These are phyloP conservation scores for Bolinopsis microptera DNA, from an alignment of 37 sponge, comb jelly and placozoan genomes.

Conservation along the genomic window DNA sequence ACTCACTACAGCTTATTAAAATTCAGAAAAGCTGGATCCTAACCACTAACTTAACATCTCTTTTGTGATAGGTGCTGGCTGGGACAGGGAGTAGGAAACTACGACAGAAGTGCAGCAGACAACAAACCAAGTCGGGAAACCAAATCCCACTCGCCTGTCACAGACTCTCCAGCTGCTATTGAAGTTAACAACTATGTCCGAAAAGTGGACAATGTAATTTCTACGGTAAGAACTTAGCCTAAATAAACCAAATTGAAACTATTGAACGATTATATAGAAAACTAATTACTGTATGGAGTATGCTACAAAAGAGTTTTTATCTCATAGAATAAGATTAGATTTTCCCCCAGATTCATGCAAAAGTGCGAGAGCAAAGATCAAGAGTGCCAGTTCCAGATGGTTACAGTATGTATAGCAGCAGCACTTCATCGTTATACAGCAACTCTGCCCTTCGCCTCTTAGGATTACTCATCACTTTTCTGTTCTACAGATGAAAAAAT, in stretches of 20 bases:
- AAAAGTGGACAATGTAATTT: not conserved
- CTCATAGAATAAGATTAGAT: too few species aligned
- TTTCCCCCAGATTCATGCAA: not conserved
- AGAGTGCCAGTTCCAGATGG: not conserved
- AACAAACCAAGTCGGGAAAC: not conserved
- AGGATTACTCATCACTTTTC: too few species aligned
- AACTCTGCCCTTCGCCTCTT: too few species aligned
- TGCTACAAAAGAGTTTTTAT: too few species aligned
- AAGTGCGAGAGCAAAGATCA: constrained; percentile 16
- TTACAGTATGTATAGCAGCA: not conserved
- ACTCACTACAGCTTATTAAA: too few species aligned
- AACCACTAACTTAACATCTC: too few species aligned
- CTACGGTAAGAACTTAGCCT: not conserved
- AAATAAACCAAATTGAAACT: not conserved
- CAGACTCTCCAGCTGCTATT: not conserved
- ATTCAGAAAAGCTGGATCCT: too few species aligned
- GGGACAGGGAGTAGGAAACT: not conserved
- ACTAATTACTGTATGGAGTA: not conserved
- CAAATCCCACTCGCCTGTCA: not conserved
- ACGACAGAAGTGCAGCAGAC: not conserved
- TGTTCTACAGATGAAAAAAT: too few species aligned
- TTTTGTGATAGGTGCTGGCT: constrained; percentile 33
- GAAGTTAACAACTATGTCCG: not conserved
- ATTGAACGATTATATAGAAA: not conserved
- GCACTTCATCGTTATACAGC: too few species aligned